Base-by-base conservation (phyloP, 2,888 invertebrate species). In the Heliconius aoede region DNA sequence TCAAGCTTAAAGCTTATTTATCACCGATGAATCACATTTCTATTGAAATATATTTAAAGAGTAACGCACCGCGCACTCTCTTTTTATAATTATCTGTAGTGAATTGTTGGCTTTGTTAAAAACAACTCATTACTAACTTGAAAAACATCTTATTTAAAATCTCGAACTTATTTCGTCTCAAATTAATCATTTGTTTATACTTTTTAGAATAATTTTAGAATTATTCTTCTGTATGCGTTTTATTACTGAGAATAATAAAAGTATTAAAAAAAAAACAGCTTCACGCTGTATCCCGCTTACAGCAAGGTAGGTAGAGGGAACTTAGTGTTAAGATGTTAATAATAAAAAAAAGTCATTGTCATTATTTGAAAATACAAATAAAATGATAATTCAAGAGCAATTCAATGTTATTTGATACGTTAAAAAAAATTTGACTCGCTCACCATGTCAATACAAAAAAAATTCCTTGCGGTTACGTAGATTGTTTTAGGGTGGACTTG, bases 1-100 rank as follows among this genome's bases (percentile, higher is more conserved):
- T 84, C 81, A 81, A 84, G 86, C 89, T 86, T 86, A 87, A 84
- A 85, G 84, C 83, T 84, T 83, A 83, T 84, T 80, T 84, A 84
- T 85, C 84, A 82, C 77, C 81, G 82, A 85, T 86, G 86, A 87
- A 86, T 87, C 85, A 86, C 81, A 75, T 76, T 78, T 79, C 78
- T 75, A 65, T 74, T 67, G 78, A 76, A 79, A 79, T 61, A 76
- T 73, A 65, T 76, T 78, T 76, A 73, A 76, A 65, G 55, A 76
- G 58, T 74, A 72, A 73, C 73, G 64, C 68, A 40, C 60, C 69
- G 58, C 58, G 28, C 28, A 69, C 67, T 74, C 78, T 79, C 76
- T 74, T 78, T 71, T 40, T 65, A 65, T 40, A 18, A 65, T 65
- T 78, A 74, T 64, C 30, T 72, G n/a, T 69, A 46, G 61, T 58